Evolutionary conservation across 2,797 vertebrate species (phyloP).

Genomic region (Eupleurogrammus muticus): DNA sequence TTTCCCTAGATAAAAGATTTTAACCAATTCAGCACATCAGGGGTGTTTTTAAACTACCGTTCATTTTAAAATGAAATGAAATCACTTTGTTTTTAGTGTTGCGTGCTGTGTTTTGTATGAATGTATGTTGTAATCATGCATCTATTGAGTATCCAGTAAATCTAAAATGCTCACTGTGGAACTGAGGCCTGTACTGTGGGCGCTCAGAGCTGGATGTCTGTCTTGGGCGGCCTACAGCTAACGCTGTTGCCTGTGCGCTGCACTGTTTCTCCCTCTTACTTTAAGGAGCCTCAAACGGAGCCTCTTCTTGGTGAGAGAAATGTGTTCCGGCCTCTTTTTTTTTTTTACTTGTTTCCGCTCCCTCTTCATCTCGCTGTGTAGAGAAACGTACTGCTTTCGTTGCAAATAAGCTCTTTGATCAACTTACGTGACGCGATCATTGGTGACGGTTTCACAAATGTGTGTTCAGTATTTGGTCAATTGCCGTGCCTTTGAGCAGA

Average conservation of each 20-base stretch:
- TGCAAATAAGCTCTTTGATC: conserved; percentile 63
- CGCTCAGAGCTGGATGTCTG: conserved; percentile 35
- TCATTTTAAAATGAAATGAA: too few species aligned
- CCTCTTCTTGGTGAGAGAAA: conserved; percentile 81
- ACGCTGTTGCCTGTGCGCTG: conserved; percentile 72
- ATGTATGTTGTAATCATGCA: neutral
- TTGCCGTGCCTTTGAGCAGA: conserved; percentile 6
- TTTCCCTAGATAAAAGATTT: too few species aligned
- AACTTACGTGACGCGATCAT: conserved; percentile 27
- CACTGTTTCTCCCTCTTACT: conserved; percentile 74
- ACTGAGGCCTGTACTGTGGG: neutral
- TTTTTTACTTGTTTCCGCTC: conserved; percentile 15
- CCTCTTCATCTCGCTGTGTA: conserved; percentile 52
- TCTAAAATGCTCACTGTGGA: neutral
- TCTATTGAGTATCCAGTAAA: conserved; percentile 3
- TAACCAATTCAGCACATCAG: too few species aligned
- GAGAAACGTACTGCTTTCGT: conserved; percentile 45
- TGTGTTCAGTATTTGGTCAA: conserved; percentile 25
- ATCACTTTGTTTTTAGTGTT: neutral
- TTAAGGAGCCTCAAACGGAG: conserved; percentile 80
- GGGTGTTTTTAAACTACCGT: neutral
- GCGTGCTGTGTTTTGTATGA: neutral
- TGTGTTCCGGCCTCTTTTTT: conserved; percentile 66
- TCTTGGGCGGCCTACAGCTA: conserved; percentile 54
- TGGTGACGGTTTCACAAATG: conserved; percentile 46